These are phyloP conservation scores for Heliconius ismenius DNA, from an alignment of 2,888 invertebrate species.

Conservation along the genomic window DNA sequence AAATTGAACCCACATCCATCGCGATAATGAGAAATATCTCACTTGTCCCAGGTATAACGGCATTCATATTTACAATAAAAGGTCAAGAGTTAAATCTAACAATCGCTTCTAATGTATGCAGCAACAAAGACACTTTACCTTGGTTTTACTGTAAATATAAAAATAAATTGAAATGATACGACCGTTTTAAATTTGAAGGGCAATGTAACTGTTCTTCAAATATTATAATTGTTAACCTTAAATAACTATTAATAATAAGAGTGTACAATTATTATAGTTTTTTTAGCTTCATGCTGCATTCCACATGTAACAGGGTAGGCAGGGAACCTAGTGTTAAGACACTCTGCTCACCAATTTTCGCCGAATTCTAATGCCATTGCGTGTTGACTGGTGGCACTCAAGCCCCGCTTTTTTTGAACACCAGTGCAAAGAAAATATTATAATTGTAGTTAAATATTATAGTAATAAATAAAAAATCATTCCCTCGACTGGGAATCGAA, in stretches of 20 bases:
- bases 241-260: background rate
- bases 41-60: background rate
- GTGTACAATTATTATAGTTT: too few species aligned
- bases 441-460: too few species aligned
- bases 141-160: conserved; percentile 21
- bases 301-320: too few species aligned
- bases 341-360: too few species aligned
- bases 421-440: too few species aligned
- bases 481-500: too few species aligned
- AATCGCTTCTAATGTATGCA: conserved; percentile 26
- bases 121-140: conserved; percentile 28
- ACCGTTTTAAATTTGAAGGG: conserved; percentile 17
- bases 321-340: too few species aligned
- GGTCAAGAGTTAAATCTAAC: conserved; percentile 30
- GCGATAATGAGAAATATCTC: background rate
- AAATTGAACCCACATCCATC: background rate
- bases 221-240: background rate
- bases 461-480: too few species aligned
- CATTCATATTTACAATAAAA: conserved; percentile 22
- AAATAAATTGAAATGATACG: conserved; percentile 19
- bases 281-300: too few species aligned
- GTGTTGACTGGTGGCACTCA: too few species aligned
- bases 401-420: too few species aligned
- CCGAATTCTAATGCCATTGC: too few species aligned
- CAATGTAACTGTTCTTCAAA: background rate